phyloP scores from a whole-genome alignment of 2,797 vertebrate genomes.

The Hephaestus fuliginosus region DNA sequence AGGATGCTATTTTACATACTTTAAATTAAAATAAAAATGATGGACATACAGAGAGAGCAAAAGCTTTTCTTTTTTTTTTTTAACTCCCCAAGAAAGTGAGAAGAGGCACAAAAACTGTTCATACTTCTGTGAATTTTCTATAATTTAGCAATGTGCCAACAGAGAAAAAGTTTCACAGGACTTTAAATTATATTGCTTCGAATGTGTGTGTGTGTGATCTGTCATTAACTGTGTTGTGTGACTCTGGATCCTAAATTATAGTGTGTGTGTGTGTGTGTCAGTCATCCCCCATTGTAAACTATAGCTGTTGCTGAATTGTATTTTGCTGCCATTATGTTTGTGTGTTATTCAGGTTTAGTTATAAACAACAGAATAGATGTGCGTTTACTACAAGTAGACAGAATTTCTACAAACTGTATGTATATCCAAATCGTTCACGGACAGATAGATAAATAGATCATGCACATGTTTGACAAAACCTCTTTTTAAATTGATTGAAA shows the following conservation, averaged over 20 bases:
- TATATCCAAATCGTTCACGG: too few relatives aligned
- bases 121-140: neutral
- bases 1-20: neutral
- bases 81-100: neutral
- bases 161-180: neutral
- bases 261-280: conserved; percentile 25
- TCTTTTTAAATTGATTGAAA: conserved; percentile 14
- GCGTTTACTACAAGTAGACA: neutral
- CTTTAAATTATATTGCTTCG: neutral
- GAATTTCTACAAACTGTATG: neutral
- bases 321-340: neutral
- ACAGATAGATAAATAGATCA: conserved; percentile 8
- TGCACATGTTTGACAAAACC: neutral
- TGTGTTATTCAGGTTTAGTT: neutral
- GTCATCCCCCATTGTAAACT: neutral
- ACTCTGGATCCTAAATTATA: neutral
- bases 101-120: neutral
- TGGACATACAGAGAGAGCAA: neutral
- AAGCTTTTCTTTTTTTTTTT: neutral
- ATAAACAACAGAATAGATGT: neutral
- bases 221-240: neutral
- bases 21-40: neutral
- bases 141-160: neutral
- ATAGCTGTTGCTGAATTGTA: neutral
- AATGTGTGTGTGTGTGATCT: conserved; percentile 9